Percentiles rank a stretch among this genome's conserved stretches.
These are phyloP conservation scores for Papilio protenor DNA, from an alignment of 2,888 invertebrate genomes.

Conservation along the genomic window DNA sequence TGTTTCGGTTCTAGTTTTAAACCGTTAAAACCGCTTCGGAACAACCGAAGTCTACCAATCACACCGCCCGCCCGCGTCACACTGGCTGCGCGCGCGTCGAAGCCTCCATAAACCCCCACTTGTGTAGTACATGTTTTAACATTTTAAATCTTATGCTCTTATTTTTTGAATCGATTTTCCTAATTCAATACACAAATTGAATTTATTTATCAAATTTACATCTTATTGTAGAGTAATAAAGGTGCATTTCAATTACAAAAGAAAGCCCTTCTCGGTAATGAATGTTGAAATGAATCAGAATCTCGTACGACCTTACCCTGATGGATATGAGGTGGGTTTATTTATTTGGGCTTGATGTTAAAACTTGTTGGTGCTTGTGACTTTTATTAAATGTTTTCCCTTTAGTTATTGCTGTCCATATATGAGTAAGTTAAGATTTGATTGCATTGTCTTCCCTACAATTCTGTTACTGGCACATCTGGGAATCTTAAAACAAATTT, in stretches of 20 bases:
- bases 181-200: neutral
- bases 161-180: neutral
- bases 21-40: slow-evolving; percentile 64
- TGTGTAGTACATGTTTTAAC: slow-evolving; percentile 44
- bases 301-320: slow-evolving; percentile 42
- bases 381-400: slow-evolving; percentile 3
- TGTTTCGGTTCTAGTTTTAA: slow-evolving; percentile 63
- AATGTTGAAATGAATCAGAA: slow-evolving; percentile 41
- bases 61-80: slow-evolving; percentile 56
- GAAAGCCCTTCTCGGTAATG: slow-evolving; percentile 18
- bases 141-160: neutral
- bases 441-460: no score
- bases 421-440: no score
- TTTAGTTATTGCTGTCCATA: no score
- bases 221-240: neutral
- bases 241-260: neutral
- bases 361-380: slow-evolving; percentile 22
- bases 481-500: no score
- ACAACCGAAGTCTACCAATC: slow-evolving; percentile 46
- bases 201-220: slow-evolving; percentile 4
- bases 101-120: slow-evolving; percentile 67
- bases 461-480: no score
- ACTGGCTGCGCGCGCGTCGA: slow-evolving; percentile 65
- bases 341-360: slow-evolving; percentile 34
- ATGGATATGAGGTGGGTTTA: slow-evolving; percentile 41